A percentile compares a stretch with the other conserved stretches of the same genome.
Evolutionary conservation across 2,888 invertebrate species (phyloP).

Genomic region (Scaptodrosophila latifasciaeformis): DNA sequence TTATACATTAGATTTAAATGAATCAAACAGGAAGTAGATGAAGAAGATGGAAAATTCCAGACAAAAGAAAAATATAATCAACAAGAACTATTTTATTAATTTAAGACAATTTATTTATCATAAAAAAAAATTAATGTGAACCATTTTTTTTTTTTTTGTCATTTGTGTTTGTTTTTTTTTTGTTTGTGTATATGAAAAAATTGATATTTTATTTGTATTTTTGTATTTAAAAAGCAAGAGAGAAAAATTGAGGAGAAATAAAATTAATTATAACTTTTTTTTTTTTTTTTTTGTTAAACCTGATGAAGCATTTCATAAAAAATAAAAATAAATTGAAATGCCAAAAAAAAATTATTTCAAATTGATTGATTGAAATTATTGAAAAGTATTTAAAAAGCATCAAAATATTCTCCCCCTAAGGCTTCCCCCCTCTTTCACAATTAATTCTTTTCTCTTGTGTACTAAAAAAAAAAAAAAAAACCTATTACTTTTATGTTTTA

Average conservation of each 20-base stretch:
- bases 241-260: slow-evolving; percentile 4
- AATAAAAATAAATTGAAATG: too few relatives aligned
- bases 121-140: too few relatives aligned
- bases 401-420: too few relatives aligned
- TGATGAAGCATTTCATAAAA: too few relatives aligned
- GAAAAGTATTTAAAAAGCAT: slow-evolving; percentile 52
- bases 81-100: background rate
- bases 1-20: background rate
- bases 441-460: too few relatives aligned
- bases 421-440: too few relatives aligned
- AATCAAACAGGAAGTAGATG: too few relatives aligned
- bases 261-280: slow-evolving; percentile 15
- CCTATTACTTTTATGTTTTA: too few relatives aligned
- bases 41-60: slow-evolving; percentile 27
- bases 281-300: slow-evolving; percentile 7
- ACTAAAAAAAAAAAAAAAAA: too few relatives aligned
- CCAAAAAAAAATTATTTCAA: too few relatives aligned
- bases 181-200: background rate
- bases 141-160: too few relatives aligned
- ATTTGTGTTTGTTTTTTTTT: slow-evolving; percentile 2
- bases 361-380: slow-evolving; percentile 50
- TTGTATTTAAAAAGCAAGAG: slow-evolving; percentile 12
- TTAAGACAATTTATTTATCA: background rate
- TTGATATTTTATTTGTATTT: background rate
- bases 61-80: slow-evolving; percentile 14